phyloP scores from a whole-genome alignment of 2,113 vertebrate species.

The Apodemus speciosus region DNA sequence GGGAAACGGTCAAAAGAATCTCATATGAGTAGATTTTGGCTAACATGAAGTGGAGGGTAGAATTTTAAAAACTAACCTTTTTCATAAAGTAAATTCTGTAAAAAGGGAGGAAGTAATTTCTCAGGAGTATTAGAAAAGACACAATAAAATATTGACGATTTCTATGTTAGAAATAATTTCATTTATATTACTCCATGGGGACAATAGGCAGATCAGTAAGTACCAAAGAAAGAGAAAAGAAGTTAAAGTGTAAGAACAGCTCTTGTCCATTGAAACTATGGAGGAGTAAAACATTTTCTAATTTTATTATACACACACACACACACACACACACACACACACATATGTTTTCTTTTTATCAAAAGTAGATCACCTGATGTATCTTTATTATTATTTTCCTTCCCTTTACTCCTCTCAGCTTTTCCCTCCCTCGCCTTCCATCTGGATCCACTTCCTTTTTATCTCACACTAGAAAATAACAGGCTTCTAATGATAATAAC shows the following conservation, averaged over 20 bases:
- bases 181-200: not conserved
- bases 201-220: not conserved
- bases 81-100: not conserved
- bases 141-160: conserved; percentile 25
- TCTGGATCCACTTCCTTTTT: not conserved
- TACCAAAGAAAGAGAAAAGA: not conserved
- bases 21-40: not conserved
- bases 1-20: not conserved
- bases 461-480: not conserved
- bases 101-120: not conserved
- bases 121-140: not conserved
- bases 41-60: not conserved
- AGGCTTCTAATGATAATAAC: not conserved
- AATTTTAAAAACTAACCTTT: not conserved
- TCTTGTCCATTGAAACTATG: not conserved
- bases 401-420: not conserved
- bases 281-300: not conserved
- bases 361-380: not conserved
- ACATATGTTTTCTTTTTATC: not conserved
- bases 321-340: not conserved
- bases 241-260: not conserved
- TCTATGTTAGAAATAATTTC: not conserved
- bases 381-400: not conserved
- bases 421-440: not conserved
- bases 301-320: not conserved